A percentile compares a stretch with the other conserved stretches of the same genome.
phyloP scores from a whole-genome alignment of 2,797 vertebrate species.

The Anguilla pacifica region DNA sequence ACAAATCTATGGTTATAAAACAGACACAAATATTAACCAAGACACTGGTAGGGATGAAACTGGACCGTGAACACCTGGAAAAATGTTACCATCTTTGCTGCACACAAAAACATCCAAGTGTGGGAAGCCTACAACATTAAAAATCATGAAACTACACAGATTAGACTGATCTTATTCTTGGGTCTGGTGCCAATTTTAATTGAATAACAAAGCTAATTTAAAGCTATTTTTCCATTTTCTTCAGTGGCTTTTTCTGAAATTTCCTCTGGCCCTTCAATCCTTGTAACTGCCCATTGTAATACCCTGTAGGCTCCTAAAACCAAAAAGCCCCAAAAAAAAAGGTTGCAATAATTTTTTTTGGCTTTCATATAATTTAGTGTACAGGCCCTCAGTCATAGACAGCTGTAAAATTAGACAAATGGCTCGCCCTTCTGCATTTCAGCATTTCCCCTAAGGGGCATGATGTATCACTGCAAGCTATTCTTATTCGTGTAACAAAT shows the following conservation, averaged over 20 bases:
- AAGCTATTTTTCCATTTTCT: not conserved
- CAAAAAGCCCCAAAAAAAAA: not conserved
- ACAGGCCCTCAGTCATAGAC: not conserved
- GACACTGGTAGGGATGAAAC: not conserved
- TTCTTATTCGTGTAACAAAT: not conserved
- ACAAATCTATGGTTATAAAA: not conserved
- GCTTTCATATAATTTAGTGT: not conserved
- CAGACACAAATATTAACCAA: not conserved
- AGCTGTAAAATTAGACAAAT: not conserved
- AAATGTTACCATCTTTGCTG: not conserved
- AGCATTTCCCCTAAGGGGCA: not conserved
- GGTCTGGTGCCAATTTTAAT: not conserved
- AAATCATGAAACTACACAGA: not conserved
- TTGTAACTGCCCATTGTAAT: not conserved
- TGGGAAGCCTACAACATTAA: not conserved
- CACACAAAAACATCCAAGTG: not conserved
- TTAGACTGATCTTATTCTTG: not conserved
- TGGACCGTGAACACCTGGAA: not conserved
- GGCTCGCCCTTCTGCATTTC: not conserved
- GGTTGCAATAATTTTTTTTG: not conserved
- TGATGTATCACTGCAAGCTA: not conserved
- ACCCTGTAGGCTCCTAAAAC: not conserved
- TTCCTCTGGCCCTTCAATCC: not conserved
- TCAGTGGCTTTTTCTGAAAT: not conserved
- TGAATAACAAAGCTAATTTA: not conserved